phyloP scores from a whole-genome alignment of 2,113 vertebrate species.

The Odocoileus hemionus region DNA sequence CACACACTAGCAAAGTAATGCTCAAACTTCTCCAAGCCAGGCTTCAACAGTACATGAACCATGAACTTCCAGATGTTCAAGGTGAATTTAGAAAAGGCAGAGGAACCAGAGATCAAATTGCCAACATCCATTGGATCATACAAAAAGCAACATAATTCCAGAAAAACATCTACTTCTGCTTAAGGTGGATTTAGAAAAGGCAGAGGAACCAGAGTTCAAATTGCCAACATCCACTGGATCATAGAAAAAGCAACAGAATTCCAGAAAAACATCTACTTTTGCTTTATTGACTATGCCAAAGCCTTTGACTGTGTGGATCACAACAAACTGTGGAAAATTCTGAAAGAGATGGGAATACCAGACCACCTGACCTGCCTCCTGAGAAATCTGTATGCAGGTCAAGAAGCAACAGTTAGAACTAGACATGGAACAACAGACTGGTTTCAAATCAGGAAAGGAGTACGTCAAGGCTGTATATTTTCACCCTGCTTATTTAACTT shows the following conservation, averaged over 20 bases:
- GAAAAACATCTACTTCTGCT: neutral
- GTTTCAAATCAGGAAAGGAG: neutral
- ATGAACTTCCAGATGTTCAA: neutral
- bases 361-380: neutral
- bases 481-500: too few relatives aligned
- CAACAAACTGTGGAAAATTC: neutral
- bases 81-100: neutral
- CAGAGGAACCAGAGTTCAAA: too few relatives aligned
- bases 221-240: too few relatives aligned
- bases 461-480: neutral
- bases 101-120: too few relatives aligned
- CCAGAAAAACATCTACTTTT: neutral
- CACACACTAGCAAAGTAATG: neutral
- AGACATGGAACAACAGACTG: neutral
- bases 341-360: neutral
- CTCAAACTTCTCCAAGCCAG: neutral
- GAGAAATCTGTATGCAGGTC: neutral
- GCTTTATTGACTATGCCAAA: neutral
- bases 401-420: neutral
- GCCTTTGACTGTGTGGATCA: neutral
- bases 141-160: too few relatives aligned
- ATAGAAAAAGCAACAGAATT: too few relatives aligned
- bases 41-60: neutral
- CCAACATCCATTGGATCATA: too few relatives aligned
- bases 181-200: neutral